Conservation (phyloP, 2,113 vertebrate genomes). For the Bambusicola thoracicus region DNA sequence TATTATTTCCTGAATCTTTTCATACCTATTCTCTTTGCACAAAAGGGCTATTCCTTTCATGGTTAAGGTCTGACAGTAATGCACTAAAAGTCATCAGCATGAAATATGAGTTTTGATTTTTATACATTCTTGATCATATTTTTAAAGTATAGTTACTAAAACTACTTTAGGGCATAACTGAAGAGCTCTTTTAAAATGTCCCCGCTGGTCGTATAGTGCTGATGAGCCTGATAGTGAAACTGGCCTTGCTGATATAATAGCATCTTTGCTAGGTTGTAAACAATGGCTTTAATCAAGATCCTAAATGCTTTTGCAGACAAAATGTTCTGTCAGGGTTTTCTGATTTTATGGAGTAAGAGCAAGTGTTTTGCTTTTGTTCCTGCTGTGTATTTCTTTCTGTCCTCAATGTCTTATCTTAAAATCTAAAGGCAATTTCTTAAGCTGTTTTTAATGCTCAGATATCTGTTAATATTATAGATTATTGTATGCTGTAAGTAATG, state of each 20-base stretch:
- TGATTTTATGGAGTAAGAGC: slow-evolving; percentile 45
- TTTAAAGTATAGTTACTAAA: slow-evolving; percentile 59
- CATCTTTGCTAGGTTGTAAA: slow-evolving; percentile 42
- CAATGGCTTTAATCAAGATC: slow-evolving; percentile 61
- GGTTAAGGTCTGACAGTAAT: slow-evolving; percentile 50
- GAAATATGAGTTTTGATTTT: slow-evolving; percentile 57
- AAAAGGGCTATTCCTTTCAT: slow-evolving; percentile 33
- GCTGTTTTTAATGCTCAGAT: slow-evolving; percentile 18
- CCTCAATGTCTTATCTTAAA: slow-evolving; percentile 8
- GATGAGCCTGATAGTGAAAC: slow-evolving; percentile 41
- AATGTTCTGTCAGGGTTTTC: slow-evolving; percentile 49
- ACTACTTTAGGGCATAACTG: slow-evolving; percentile 45
- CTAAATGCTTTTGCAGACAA: slow-evolving; percentile 50
- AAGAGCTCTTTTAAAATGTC: slow-evolving; percentile 53
- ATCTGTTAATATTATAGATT: slow-evolving; percentile 33
- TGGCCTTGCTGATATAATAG: slow-evolving; percentile 26
- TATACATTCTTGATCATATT: slow-evolving; percentile 61
- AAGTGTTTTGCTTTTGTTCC: slow-evolving; percentile 22
- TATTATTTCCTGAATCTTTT: slow-evolving; percentile 27
- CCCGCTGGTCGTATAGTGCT: slow-evolving; percentile 1
- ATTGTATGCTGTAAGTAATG: neutral
- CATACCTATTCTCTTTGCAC: neutral
- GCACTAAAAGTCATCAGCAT: slow-evolving; percentile 42
- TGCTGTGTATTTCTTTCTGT: neutral
- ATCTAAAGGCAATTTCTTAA: slow-evolving; percentile 19